Evolutionary conservation across 1,140 invertebrate species (phyloP), one percentile per base, ranked within the genome.

Genomic region (Cryptotermes secundus): DNA sequence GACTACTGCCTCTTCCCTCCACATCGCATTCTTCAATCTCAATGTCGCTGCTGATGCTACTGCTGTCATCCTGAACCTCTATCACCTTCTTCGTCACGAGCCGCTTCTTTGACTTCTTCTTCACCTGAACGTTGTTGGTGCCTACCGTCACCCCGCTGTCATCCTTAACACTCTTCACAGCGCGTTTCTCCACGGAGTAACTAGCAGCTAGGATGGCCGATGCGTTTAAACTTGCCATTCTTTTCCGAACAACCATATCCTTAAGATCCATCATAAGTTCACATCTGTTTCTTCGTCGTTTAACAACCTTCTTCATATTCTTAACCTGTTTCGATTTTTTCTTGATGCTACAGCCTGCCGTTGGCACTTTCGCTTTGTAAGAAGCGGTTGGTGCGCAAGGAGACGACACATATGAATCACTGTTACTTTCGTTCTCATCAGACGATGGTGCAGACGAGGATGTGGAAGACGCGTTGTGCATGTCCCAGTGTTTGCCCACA

Each of bases 191-290:
- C 59, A 91, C 90, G 7, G 93, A 94, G 88, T 97, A 97, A 85
- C 95, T 97, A 34, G 97, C 97, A 3, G 97, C 96, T 86, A 98
- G 91, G 86, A 98, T 98, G 26, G 97, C 97, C 19, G 96, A 95
- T 19, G 97, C 97, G 90, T 98, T 98, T 34, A 98, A 89, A 88
- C 96, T 97, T 19, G 97, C 97, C 96, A 98, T 97, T 38, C 97
- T 92, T 88, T 97, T 97, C 86, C 94, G 93, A 3, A 97, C 96
- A 1, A 97, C 94, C 93, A 97, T 96, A 86, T 96, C 95, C 87
- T 96, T 96, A 80, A 97, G 90, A 88, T 97, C 96, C 93, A 96
- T 96, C 34, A 95, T 93, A 42, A 96, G 91, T 87, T 95, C 94
- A 81, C 93, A 92, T 86, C 92, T 90, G 82, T 90, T 92, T 79